Evolutionary conservation across 2,113 vertebrate species (phyloP), one percentile per base, ranked within the genome.

Genomic region (Daubentonia madagascariensis): DNA sequence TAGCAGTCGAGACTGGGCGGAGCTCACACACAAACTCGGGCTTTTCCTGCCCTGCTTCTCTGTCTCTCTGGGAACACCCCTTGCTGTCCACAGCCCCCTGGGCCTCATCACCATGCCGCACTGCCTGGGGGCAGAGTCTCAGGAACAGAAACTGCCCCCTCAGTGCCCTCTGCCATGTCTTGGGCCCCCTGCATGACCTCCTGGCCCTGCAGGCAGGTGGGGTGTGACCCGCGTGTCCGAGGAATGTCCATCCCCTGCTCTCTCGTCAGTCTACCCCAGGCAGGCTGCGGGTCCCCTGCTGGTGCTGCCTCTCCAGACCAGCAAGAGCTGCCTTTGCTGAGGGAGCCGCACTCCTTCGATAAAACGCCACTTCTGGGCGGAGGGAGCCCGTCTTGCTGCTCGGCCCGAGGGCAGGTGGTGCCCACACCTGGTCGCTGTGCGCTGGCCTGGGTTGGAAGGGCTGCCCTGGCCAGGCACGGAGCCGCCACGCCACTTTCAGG

Each of bases 261-360:
- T 37, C 68, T 10, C 8, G 59, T 61, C 20, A n/a, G 35, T 16
- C 67, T 35, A 13, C 65, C 35, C 14, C 2, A 35, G 3, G 16
- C 68, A 40, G 37, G 37, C 70, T 37, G n/a, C 22, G 35, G 25
- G 37, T 72, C 10, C 40, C 72, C 70, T 40, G 37, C 70, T 75
- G 72, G 23, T 45, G 25, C 6, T 14, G 23, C 16, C 37, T 73
- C 37, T 73, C 37, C 70, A 57, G 54, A 57, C 54, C 54, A 5
- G 1, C 54, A 12, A 40, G 84, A 54, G 5, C 14, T 13, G 1
- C 1, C 0, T 28, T 40, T 4, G 13, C 7, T 16, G 3, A 40
- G 61, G 16, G 73, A 40, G 10, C 6, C 6, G 18, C 25, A 1
- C n/a, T 48, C 28, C 40, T 37, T 3, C 3, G 48, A 14, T 28